These are phyloP conservation scores for Saccostrea echinata DNA, from an alignment of 1,140 invertebrate genomes.

Conservation along the genomic window DNA sequence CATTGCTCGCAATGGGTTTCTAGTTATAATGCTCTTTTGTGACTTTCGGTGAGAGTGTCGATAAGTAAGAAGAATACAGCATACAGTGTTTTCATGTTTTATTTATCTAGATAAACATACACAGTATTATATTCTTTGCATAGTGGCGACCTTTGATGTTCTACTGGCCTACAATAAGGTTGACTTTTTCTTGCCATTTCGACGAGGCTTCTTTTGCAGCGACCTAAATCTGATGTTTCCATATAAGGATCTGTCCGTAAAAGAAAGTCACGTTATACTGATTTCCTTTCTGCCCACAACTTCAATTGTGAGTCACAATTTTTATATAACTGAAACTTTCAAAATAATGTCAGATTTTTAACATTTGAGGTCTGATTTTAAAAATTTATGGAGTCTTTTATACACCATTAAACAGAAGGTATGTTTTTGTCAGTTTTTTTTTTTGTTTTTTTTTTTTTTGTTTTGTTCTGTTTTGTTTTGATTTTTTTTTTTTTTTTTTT, in stretches of 20 bases:
- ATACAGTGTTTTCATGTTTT: no score
- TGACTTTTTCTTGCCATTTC: neutral
- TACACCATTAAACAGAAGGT: neutral
- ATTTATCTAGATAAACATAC: neutral
- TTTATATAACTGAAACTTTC: neutral
- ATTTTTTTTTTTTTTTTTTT: neutral
- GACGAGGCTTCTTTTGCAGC: slow-evolving; percentile 47
- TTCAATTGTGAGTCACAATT: neutral
- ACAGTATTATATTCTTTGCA: neutral
- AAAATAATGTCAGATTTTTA: neutral
- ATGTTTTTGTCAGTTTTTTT: no score
- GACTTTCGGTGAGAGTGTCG: no score
- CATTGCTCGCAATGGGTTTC: no score
- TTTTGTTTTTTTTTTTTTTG: neutral
- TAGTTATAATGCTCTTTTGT: no score
- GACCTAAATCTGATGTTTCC: slow-evolving; percentile 44
- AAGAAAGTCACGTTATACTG: neutral
- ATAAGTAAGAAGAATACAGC: no score
- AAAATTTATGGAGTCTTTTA: no score
- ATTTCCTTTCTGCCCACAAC: neutral
- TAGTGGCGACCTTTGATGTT: neutral
- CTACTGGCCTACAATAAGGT: slow-evolving; percentile 31
- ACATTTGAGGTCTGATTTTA: neutral
- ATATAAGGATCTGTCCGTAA: slow-evolving; percentile 26
- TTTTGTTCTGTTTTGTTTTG: no score